Conservation (phyloP, 37 sponge, comb jelly and placozoan species). For the Geodia barretti region DNA sequence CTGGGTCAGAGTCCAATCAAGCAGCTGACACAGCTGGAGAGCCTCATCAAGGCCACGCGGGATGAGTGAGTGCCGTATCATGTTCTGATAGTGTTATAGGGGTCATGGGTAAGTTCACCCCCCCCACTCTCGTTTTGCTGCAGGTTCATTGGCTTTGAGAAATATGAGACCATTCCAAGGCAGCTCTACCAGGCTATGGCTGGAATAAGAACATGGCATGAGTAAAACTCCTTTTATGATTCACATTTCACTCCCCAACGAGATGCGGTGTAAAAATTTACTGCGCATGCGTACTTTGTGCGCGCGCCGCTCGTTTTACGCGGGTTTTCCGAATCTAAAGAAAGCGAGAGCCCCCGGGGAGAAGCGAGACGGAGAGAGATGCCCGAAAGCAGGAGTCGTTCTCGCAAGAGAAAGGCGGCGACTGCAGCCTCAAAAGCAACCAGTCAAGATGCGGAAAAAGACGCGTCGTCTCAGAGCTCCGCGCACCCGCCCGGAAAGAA, state of each 20-base stretch:
- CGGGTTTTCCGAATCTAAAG: background rate
- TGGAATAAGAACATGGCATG: constrained; percentile 34
- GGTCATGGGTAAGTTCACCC: background rate
- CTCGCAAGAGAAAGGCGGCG: background rate
- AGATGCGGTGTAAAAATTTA: background rate
- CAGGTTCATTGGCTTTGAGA: constrained; percentile 29
- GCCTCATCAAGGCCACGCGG: constrained; percentile 58
- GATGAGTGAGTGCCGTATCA: constrained; percentile 65
- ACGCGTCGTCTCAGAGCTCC: background rate
- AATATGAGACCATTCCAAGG: background rate
- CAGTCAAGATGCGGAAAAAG: background rate
- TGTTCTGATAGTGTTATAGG: too few species aligned
- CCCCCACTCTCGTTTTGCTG: background rate
- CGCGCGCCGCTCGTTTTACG: background rate
- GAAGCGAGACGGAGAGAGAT: background rate
- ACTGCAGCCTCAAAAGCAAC: background rate
- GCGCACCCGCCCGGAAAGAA: background rate
- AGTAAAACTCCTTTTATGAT: background rate
- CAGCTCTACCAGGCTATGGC: constrained; percentile 26
- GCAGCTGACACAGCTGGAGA: constrained; percentile 52
- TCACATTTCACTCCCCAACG: too few species aligned
- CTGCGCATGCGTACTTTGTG: background rate
- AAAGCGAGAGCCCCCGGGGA: background rate
- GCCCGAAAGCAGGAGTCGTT: background rate
- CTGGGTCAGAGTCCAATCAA: constrained; percentile 65